Conservation (phyloP, 2,797 vertebrate genomes). For the Sebastes itinus region DNA sequence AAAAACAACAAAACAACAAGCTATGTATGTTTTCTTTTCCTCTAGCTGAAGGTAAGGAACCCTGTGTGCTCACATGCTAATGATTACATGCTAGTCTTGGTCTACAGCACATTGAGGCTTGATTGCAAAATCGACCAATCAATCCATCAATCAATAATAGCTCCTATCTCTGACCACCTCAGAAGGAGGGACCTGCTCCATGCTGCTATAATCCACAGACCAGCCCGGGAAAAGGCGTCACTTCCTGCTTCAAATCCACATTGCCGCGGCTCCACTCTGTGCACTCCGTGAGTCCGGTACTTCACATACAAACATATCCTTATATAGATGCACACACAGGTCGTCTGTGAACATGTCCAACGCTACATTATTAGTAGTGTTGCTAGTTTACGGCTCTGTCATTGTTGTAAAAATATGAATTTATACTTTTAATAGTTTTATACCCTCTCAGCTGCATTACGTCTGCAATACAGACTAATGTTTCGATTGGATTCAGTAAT, state of each 20-base stretch:
- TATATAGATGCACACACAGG: neutral
- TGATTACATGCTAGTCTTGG: neutral
- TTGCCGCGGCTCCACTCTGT: slow-evolving; percentile 78
- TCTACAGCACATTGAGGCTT: neutral
- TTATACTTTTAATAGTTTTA: neutral
- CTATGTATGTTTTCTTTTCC: neutral
- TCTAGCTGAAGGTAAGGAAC: neutral
- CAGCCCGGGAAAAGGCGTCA: slow-evolving; percentile 58
- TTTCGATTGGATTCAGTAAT: neutral
- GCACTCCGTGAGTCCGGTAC: slow-evolving; percentile 77
- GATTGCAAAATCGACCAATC: neutral
- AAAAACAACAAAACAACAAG: neutral
- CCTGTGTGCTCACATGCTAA: neutral
- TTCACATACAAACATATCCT: neutral
- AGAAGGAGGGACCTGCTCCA: slow-evolving; percentile 86
- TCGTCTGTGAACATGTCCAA: neutral
- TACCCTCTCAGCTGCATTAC: neutral
- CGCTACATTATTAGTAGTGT: neutral
- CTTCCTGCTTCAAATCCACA: slow-evolving; percentile 86
- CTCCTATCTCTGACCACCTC: slow-evolving; percentile 6
- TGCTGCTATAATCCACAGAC: slow-evolving; percentile 79
- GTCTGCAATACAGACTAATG: neutral
- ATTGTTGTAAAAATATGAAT: neutral
- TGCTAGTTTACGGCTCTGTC: neutral
- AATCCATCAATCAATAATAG: neutral